Percentiles rank a stretch among this genome's conserved stretches.
These are phyloP conservation scores for Leptinotarsa undecemlineata DNA, from an alignment of 1,140 invertebrate species.

Conservation along the genomic window DNA sequence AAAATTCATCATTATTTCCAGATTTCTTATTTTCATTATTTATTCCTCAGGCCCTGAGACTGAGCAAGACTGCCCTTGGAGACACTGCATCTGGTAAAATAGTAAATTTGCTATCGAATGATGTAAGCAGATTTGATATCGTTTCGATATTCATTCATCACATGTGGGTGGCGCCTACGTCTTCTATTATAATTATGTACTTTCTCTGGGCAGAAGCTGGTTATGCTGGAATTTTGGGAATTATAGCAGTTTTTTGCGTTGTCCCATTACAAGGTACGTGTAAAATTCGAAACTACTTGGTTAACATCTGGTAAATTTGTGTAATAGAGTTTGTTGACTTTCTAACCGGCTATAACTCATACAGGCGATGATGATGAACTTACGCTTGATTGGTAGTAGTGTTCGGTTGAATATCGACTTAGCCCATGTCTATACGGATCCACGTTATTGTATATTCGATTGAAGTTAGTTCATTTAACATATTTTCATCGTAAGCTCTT, in stretches of 20 bases:
- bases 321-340: background rate
- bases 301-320: background rate
- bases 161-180: constrained; percentile 69
- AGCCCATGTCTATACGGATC: too few relatives aligned
- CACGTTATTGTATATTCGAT: too few relatives aligned
- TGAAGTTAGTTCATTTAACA: too few relatives aligned
- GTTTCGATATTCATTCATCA: constrained; percentile 64
- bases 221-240: constrained; percentile 69
- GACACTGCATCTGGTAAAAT: constrained; percentile 83
- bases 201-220: constrained; percentile 70
- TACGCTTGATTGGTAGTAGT: background rate
- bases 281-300: background rate
- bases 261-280: constrained; percentile 71
- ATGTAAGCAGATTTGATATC: constrained; percentile 69
- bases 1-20: too few relatives aligned
- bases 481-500: too few relatives aligned
- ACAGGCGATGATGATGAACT: too few relatives aligned
- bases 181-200: constrained; percentile 64
- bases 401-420: too few relatives aligned
- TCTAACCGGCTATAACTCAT: too few relatives aligned
- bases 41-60: constrained; percentile 57
- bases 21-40: too few relatives aligned
- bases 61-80: constrained; percentile 69
- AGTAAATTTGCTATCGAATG: constrained; percentile 82
- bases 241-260: constrained; percentile 69